Conservation (phyloP, 2,113 vertebrate species). For the Festucalex cinctus region DNA sequence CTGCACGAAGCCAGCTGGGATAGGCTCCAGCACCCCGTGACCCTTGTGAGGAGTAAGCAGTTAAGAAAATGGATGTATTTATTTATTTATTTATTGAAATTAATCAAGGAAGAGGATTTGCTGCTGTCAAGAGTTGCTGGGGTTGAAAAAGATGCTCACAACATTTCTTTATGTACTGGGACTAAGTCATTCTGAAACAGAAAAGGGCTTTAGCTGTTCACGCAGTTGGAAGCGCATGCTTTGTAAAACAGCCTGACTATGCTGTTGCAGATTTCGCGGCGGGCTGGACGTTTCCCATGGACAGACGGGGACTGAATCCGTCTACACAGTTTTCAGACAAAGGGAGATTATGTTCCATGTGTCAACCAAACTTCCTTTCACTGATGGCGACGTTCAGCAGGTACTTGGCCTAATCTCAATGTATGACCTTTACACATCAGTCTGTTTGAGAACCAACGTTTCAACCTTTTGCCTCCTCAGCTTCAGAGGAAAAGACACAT, state of each 20-base stretch:
- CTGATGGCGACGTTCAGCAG: conserved; percentile 92
- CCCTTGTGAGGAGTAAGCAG: no score
- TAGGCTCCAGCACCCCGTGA: no score
- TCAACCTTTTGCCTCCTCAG: conserved; percentile 58
- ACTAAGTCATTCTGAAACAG: not conserved
- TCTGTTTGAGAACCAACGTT: not conserved
- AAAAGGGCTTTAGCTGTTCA: not conserved
- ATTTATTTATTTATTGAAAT: no score
- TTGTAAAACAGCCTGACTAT: not conserved
- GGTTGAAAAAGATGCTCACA: not conserved
- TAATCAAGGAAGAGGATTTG: not conserved
- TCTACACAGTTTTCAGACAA: conserved; percentile 88
- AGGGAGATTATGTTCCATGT: conserved; percentile 97
- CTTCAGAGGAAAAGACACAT: conserved; percentile 95
- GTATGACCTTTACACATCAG: not conserved
- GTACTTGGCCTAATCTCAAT: conserved; percentile 55
- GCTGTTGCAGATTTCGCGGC: conserved; percentile 82
- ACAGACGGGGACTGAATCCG: conserved; percentile 87
- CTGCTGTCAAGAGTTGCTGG: not conserved
- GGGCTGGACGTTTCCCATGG: conserved; percentile 93
- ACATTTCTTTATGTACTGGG: not conserved
- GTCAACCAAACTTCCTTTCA: conserved; percentile 93
- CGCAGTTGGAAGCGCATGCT: not conserved
- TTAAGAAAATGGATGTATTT: no score
- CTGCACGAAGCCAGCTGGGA: no score